These are phyloP conservation scores for Pterois miles DNA, from an alignment of 2,797 vertebrate species.

Conservation along the genomic window DNA sequence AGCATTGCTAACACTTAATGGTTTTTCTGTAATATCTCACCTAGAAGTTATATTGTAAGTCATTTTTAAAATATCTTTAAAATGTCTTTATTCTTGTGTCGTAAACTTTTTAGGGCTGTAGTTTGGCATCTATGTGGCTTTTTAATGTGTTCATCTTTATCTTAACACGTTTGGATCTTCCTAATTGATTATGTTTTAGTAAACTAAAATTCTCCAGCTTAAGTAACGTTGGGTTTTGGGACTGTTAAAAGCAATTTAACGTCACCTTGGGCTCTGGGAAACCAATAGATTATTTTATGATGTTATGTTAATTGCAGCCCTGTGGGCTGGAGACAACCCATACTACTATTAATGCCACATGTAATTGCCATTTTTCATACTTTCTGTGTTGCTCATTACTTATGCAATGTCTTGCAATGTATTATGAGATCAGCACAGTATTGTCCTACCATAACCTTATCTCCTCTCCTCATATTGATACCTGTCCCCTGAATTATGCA, in stretches of 20 bases:
- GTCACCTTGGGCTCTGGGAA: not conserved
- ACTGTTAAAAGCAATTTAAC: not conserved
- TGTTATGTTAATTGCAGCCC: not conserved
- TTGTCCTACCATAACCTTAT: conserved; percentile 35
- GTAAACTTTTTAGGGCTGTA: not conserved
- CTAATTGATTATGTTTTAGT: not conserved
- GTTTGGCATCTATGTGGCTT: not conserved
- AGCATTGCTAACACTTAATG: not conserved
- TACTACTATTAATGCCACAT: conserved; percentile 34
- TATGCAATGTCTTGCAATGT: not conserved
- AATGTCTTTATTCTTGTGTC: not conserved
- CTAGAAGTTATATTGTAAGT: not conserved
- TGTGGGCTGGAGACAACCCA: not conserved
- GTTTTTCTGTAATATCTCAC: not conserved
- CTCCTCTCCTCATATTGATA: conserved; percentile 49
- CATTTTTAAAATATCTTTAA: not conserved
- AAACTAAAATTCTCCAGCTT: not conserved
- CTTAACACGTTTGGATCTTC: not conserved
- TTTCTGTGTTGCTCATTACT: not conserved
- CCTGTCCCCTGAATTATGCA: conserved; percentile 79
- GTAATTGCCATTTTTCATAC: conserved; percentile 12
- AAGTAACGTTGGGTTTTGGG: not conserved
- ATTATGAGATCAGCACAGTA: not conserved
- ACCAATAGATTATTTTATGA: not conserved
- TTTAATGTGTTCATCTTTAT: not conserved